phyloP scores from a whole-genome alignment of 2,113 vertebrate species.

The Manacus vitellinus region DNA sequence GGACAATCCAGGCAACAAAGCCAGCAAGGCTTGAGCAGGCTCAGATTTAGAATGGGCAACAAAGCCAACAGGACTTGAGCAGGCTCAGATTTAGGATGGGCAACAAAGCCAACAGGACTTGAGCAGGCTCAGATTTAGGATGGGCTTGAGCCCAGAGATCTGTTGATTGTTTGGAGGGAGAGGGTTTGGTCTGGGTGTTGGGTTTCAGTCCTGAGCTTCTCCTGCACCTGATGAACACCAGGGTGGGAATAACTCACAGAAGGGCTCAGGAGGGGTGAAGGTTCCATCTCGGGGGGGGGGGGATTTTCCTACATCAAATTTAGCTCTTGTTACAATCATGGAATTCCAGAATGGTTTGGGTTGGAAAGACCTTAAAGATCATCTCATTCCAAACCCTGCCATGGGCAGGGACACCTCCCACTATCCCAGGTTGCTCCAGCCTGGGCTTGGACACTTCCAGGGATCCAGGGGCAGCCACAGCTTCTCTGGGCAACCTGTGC shows the following conservation, averaged over 20 bases:
- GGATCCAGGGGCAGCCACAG: neutral
- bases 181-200: neutral
- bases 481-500: neutral
- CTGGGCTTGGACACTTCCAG: neutral
- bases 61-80: neutral
- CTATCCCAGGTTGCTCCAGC: neutral
- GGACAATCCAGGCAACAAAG: neutral
- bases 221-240: too few relatives aligned
- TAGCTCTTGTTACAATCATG: neutral
- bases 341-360: neutral
- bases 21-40: neutral
- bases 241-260: fast-evolving
- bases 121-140: neutral
- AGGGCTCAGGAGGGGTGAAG: neutral
- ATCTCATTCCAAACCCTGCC: neutral
- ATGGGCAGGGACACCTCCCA: neutral
- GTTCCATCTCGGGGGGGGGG: neutral
- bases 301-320: neutral
- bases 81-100: too few relatives aligned
- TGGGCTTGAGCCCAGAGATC: neutral
- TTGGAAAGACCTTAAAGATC: neutral
- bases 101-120: neutral
- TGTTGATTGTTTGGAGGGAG: neutral
- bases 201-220: neutral
- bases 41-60: neutral